These are phyloP conservation scores for Drosophila busckii DNA, from an alignment of 1,140 invertebrate species.

Conservation along the genomic window DNA sequence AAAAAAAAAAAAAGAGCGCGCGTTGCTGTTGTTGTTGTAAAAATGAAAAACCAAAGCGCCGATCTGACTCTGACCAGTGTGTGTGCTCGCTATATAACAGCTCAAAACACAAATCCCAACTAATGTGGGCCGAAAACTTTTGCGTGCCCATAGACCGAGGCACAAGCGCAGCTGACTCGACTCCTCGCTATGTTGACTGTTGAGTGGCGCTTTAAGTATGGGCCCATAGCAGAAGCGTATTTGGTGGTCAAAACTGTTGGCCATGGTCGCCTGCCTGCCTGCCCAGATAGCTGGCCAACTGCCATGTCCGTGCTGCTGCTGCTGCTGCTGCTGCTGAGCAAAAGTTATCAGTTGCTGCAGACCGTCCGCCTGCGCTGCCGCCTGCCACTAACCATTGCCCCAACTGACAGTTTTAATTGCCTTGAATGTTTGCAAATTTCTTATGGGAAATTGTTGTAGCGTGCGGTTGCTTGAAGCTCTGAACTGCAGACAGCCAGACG, in stretches of 20 bases:
- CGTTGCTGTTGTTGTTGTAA: conserved; percentile 21
- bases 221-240: conserved; percentile 1
- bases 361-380: conserved; percentile 2
- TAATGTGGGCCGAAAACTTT: conserved; percentile 73
- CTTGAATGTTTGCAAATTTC: conserved; percentile 75
- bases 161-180: conserved; percentile 72
- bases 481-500: conserved; percentile 3
- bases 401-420: conserved; percentile 72
- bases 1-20: conserved; percentile 1
- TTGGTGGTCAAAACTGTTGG: conserved; percentile 66
- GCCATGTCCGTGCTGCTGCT: conserved; percentile 32
- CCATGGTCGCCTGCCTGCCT: conserved; percentile 46
- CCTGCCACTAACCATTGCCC: conserved; percentile 32
- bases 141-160: conserved; percentile 46
- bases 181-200: conserved; percentile 74
- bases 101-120: conserved; percentile 74
- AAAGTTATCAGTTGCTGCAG: conserved; percentile 62
- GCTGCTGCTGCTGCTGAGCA: conserved; percentile 16
- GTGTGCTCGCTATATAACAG: conserved; percentile 61
- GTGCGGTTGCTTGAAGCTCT: conserved; percentile 53
- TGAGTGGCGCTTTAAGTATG: conserved; percentile 45
- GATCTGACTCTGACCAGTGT: conserved; percentile 64
- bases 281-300: conserved; percentile 32
- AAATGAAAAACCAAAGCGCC: conserved; percentile 50
- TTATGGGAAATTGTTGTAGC: conserved; percentile 64